phyloP scores from a whole-genome alignment of 1,140 invertebrate species.

The Drosophila erecta region DNA sequence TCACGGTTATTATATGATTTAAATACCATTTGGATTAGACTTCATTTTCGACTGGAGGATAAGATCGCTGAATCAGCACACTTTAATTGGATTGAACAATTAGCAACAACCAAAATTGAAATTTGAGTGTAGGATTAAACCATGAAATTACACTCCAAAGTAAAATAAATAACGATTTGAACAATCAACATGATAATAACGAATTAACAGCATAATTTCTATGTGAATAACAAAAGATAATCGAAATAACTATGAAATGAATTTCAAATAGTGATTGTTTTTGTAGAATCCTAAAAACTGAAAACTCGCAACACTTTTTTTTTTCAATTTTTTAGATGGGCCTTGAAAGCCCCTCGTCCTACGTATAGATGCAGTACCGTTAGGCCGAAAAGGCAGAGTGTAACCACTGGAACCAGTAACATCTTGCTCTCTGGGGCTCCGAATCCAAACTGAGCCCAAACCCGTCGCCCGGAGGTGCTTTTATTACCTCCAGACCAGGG shows the following conservation, averaged over 20 bases:
- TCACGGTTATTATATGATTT: no score
- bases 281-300: neutral
- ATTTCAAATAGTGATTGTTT: neutral
- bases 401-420: conserved; percentile 1
- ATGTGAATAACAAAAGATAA: no score
- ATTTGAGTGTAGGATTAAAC: no score
- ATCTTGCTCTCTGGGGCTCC: conserved; percentile 4
- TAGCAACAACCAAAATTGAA: no score
- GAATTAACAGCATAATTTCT: no score
- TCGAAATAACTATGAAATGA: no score
- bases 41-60: neutral
- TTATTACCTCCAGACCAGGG: conserved; percentile 46
- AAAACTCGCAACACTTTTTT: no score
- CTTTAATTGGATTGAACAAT: no score
- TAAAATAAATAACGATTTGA: no score
- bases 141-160: no score
- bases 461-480: conserved; percentile 31
- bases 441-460: conserved; percentile 47
- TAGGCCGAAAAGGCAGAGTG: conserved; percentile 13
- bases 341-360: no score
- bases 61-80: neutral
- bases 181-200: no score
- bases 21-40: neutral
- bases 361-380: conserved; percentile 39
- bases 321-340: neutral